Evolutionary conservation across 2,797 vertebrate species (phyloP).

Genomic region (Emys orbicularis): DNA sequence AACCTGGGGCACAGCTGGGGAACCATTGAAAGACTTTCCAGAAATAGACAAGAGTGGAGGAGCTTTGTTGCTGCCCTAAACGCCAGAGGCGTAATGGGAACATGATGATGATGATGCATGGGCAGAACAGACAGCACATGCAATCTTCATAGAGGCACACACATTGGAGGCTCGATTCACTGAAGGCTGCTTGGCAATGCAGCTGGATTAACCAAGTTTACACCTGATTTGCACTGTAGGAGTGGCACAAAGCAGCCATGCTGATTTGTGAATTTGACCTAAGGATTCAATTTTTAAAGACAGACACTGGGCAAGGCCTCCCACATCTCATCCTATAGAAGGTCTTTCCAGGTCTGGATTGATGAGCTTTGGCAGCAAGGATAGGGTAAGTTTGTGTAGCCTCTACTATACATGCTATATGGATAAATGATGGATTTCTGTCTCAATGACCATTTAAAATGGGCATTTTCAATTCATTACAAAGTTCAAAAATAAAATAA

Average conservation of each 20-base stretch:
- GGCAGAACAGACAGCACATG: neutral
- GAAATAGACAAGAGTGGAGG: no score
- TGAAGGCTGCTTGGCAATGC: neutral
- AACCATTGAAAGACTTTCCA: no score
- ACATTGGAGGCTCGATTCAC: fast-evolving
- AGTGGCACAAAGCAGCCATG: neutral
- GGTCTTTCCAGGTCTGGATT: neutral
- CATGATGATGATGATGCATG: neutral
- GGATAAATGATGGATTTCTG: neutral
- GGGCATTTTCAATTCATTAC: neutral
- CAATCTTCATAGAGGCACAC: neutral
- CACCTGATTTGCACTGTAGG: neutral
- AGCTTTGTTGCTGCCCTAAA: no score
- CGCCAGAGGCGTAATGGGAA: no score
- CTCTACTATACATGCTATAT: fast-evolving
- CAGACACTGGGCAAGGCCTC: neutral
- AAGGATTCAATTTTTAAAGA: neutral
- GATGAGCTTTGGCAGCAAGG: neutral
- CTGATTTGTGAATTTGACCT: neutral
- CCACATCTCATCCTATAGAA: neutral
- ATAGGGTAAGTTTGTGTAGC: neutral
- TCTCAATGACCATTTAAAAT: neutral
- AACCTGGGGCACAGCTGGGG: no score
- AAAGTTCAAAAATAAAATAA: neutral
- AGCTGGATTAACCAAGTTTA: neutral